A percentile compares a stretch with the other conserved stretches of the same genome.
Evolutionary conservation across 64 coral and sea anemone genomes (phyloP).

Genomic region (Dendrophyllia cribrosa): DNA sequence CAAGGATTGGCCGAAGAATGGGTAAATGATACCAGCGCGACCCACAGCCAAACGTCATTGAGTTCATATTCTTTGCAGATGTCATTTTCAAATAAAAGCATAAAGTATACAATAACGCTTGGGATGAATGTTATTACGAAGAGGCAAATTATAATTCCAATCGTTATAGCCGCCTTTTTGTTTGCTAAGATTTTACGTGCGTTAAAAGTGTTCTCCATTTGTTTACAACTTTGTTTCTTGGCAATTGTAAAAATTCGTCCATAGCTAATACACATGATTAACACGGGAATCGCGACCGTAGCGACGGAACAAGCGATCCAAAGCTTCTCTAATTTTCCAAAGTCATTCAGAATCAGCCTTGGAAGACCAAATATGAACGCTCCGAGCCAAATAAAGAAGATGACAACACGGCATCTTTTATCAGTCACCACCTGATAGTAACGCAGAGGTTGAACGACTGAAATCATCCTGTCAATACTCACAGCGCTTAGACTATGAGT

Average conservation of each 20-base stretch:
- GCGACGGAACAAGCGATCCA: conserved; percentile 19
- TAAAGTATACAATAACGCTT: conserved; percentile 1
- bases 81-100: conserved; percentile 13
- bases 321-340: background rate
- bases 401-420: background rate
- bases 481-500: conserved; percentile 27
- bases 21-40: conserved; percentile 4
- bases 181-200: background rate
- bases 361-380: background rate
- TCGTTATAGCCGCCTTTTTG: conserved; percentile 8
- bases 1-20: conserved; percentile 24
- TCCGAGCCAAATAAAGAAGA: background rate
- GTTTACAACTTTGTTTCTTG: background rate
- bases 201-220: too few species aligned
- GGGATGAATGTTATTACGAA: conserved; percentile 2
- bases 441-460: background rate
- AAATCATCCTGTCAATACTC: conserved; percentile 16
- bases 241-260: background rate
- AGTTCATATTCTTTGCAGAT: conserved; percentile 9
- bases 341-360: conserved; percentile 1
- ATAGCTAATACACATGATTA: background rate
- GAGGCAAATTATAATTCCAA: background rate
- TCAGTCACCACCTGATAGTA: background rate
- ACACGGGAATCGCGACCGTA: background rate
- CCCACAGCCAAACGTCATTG: conserved; percentile 17